phyloP scores from a whole-genome alignment of 92 coral and sea anemone genomes.

The Zoanthus sociatus region DNA sequence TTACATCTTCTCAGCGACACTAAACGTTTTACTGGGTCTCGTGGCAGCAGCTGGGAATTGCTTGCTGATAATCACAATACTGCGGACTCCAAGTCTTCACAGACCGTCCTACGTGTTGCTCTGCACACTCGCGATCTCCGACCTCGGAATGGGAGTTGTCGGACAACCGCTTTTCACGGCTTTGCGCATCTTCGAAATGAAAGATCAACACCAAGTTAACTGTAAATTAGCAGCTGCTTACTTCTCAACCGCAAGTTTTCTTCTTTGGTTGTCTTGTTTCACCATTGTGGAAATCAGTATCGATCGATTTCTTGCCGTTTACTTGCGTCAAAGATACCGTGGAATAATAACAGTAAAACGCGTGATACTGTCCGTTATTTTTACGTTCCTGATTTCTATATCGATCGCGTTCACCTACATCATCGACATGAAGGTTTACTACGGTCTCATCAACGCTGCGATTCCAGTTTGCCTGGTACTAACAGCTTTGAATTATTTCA shows the following conservation, averaged over 20 bases:
- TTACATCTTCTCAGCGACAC: not conserved
- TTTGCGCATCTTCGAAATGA: constrained; percentile 10
- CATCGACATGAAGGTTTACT: not conserved
- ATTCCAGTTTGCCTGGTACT: constrained; percentile 9
- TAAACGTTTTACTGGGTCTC: not conserved
- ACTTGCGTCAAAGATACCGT: not conserved
- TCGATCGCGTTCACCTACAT: constrained; percentile 5
- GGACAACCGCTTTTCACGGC: constrained; percentile 17
- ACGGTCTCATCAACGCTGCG: constrained; percentile 3
- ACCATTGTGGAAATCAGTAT: constrained; percentile 13
- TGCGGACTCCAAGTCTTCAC: constrained; percentile 5
- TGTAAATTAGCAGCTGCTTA: not conserved
- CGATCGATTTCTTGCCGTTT: constrained; percentile 26
- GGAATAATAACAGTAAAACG: not conserved
- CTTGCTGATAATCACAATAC: not conserved
- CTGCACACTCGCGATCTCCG: constrained; percentile 7
- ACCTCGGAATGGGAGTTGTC: not conserved
- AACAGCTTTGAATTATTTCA: not conserved
- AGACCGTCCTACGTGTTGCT: not conserved
- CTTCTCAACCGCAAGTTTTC: not conserved
- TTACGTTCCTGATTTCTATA: not conserved
- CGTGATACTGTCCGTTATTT: not conserved
- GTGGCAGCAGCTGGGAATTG: not conserved
- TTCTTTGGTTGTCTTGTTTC: constrained; percentile 9
- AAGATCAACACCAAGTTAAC: not conserved